Base-by-base conservation (phyloP, 2,113 vertebrate genomes). In the Condylura cristata region DNA sequence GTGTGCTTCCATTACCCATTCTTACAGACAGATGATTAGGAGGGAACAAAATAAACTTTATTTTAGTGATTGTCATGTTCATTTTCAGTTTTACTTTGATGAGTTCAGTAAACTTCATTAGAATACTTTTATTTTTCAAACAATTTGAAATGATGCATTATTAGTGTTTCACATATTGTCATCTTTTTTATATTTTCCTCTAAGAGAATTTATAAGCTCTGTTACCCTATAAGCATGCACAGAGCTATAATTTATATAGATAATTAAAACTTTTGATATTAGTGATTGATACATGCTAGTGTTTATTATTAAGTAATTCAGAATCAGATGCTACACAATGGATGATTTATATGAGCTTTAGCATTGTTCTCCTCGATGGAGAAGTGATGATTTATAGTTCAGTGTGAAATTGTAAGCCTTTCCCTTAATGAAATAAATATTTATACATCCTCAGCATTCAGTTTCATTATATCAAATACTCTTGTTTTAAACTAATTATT, bases 391-490 rank as follows among this genome's bases (percentile, higher is more conserved):
- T 37, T 94, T 86, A 72, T 34, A 87, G 2, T 83, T 66, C 12
- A 72, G 16, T 13, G 66, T 87, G 93, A 78, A 87, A 83, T 75
- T 63, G 48, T 34, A 74, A 90, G 75, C 3, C 13, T 71, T 89
- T 72, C 66, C 66, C 8, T 71, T 93, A 86, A 58, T 79, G 60
- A 86, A 93, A 86, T 89, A 78, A 72, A 85, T 84, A 91, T 72
- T 53, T 78, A 28, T 74, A 82, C 28, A 51, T 71, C 9, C 30
- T 93, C 26, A 46, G 26, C 24, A 72, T 24, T 74, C 12, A 7
- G 5, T 53, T 63, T n/a, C 32, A 41, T 79, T 90, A 46, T 44
- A 68, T 79, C 70, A 95, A 88, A 79, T 18, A 34, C 2, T 51
- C 32, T 39, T 24, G 48, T 82, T 56, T 83, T 51, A 56, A 86